phyloP scores from a whole-genome alignment of 2,888 invertebrate species.

The Aleiodes leptofemur region DNA sequence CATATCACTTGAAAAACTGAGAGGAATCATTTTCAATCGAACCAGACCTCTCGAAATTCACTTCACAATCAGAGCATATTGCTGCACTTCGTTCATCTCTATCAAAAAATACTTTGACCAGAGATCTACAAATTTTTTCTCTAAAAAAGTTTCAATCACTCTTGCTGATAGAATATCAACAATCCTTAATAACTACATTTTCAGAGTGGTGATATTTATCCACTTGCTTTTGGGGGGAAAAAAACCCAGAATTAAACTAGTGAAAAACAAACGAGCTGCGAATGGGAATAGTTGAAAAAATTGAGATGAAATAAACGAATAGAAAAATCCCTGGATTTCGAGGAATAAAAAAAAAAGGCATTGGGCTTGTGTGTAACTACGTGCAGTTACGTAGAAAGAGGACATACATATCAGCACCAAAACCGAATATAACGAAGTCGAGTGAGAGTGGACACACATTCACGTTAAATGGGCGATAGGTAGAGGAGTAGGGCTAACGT shows the following conservation, averaged over 20 bases:
- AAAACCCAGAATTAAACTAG: conserved; percentile 7
- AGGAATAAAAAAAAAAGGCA: conserved; percentile 2
- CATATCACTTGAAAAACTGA: too few species aligned
- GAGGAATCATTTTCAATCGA: too few species aligned
- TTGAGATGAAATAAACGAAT: conserved; percentile 26
- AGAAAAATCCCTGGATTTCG: conserved; percentile 16
- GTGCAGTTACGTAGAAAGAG: conserved; percentile 43
- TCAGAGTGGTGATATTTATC: background rate
- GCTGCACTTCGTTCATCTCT: too few species aligned
- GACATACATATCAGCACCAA: conserved; percentile 31
- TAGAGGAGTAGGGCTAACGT: background rate
- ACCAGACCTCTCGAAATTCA: too few species aligned
- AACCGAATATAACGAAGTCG: conserved; percentile 53
- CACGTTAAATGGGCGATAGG: too few species aligned
- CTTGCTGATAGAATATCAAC: background rate
- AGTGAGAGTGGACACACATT: conserved; percentile 35
- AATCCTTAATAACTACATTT: background rate
- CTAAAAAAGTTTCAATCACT: background rate
- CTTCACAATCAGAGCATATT: too few species aligned
- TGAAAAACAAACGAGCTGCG: conserved; percentile 3
- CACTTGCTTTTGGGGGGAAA: background rate
- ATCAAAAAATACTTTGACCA: too few species aligned
- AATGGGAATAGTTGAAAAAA: conserved; percentile 1
- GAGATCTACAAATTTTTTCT: too few species aligned
- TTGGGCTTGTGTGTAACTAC: conserved; percentile 38